These are phyloP conservation scores for Oconnorella tubifera DNA, from an alignment of 2,888 invertebrate species.

Conservation along the genomic window DNA sequence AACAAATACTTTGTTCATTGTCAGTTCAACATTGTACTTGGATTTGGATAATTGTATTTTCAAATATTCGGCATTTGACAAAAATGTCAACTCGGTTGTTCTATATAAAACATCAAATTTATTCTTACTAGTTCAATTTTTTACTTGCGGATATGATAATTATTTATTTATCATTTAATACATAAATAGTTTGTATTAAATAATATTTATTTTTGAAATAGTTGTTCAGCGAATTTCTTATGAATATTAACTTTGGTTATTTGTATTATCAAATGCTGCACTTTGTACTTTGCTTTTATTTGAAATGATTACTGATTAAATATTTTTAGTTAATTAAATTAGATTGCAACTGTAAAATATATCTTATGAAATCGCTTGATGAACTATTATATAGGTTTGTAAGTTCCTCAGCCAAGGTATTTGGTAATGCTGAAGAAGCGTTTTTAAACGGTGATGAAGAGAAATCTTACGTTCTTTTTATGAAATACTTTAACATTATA, in stretches of 20 bases:
- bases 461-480: slow-evolving; percentile 51
- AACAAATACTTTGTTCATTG: too few species aligned
- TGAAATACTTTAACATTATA: slow-evolving; percentile 53
- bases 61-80: too few species aligned
- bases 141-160: too few species aligned
- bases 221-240: too few species aligned
- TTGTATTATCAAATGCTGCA: not conserved
- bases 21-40: not conserved
- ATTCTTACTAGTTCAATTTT: too few species aligned
- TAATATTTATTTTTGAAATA: too few species aligned
- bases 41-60: not conserved
- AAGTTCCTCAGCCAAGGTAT: slow-evolving; percentile 47
- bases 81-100: too few species aligned
- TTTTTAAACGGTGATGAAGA: slow-evolving; percentile 49
- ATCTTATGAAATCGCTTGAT: too few species aligned
- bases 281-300: not conserved
- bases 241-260: too few species aligned
- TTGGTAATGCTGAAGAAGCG: slow-evolving; percentile 44
- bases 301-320: not conserved
- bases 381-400: slow-evolving; percentile 39
- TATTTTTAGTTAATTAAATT: not conserved
- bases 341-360: not conserved
- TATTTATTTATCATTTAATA: too few species aligned
- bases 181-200: too few species aligned
- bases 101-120: too few species aligned